Evolutionary conservation across 2,888 invertebrate species (phyloP), one percentile per base, ranked within the genome.

Genomic region (Nomada flava): DNA sequence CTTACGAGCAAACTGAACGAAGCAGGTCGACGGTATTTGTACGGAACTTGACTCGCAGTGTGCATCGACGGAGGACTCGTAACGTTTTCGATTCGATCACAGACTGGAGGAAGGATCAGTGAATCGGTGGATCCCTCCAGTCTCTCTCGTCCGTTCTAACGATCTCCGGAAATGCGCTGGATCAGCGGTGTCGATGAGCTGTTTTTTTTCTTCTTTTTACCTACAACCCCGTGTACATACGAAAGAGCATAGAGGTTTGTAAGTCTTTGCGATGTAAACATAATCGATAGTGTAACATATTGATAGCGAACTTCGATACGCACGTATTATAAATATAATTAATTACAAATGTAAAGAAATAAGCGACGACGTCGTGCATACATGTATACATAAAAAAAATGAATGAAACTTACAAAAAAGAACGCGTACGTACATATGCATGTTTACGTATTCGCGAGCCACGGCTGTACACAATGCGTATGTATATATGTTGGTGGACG

Each of bases 261-360:
- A 93, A 91, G 85, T 87, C 55, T 91, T 89, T 89, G 91, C 75
- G 78, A 88, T 91, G 90, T 92, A 91, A 92, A 92, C 89, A 91
- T 92, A 92, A 92, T 92, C 92, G 90, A 91, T 92, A 93, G 88
- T 93, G 93, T 93, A 93, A 91, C 90, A 93, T 93, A 93, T 89
- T 90, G 91, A 91, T 93, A 90, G 91, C 87, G 88, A 90, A 90
- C 91, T 92, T 90, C 92, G 90, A 92, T 76, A 82, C 63, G 76
- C 62, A 83, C 72, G 74, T 65, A 77, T 15, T 55, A 86, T 88
- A 87, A 83, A 86, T 86, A 86, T 70, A 60, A 60, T 29, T 69
- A 59, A 59, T 47, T 77, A 86, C 67, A 75, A 63, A 77, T 80
- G 87, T 77, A 85, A 55, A 79, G 52, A 70, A 64, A 13, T 42